Percentiles rank a stretch among this genome's conserved stretches.
These are phyloP conservation scores for Shinisaurus crocodilurus DNA, from an alignment of 2,113 vertebrate genomes.

Conservation along the genomic window DNA sequence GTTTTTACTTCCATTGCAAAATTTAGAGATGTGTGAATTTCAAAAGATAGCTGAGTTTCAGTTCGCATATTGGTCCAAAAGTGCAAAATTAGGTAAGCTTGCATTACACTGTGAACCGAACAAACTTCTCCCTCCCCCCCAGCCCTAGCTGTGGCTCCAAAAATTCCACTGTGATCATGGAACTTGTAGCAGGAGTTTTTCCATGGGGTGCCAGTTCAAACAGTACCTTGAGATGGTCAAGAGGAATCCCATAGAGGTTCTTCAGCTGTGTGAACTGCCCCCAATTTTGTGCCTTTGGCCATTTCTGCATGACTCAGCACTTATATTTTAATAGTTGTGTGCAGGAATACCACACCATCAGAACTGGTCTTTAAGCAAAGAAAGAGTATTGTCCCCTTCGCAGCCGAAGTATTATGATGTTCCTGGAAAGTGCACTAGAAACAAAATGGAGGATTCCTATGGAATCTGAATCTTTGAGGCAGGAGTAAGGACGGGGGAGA, in stretches of 20 bases:
- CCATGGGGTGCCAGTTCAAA: no score
- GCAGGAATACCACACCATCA: not conserved
- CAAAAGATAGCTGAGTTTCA: no score
- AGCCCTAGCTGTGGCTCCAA: not conserved
- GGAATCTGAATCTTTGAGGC: not conserved
- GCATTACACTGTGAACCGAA: no score
- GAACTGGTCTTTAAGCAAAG: not conserved
- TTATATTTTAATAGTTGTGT: not conserved
- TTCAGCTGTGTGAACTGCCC: not conserved
- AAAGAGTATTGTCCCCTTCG: not conserved
- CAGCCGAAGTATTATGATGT: not conserved
- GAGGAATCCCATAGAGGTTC: no score
- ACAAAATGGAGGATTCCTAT: not conserved
- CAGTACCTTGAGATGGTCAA: not conserved
- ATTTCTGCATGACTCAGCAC: not conserved
- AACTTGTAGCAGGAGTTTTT: not conserved
- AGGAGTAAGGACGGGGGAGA: no score
- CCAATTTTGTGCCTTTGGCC: not conserved
- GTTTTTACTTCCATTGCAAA: no score
- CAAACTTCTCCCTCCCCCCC: no score
- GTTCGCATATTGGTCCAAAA: no score
- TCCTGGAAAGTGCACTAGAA: not conserved
- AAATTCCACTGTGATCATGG: no score
- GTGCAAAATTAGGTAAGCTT: no score
- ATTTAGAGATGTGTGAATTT: no score